phyloP scores from a whole-genome alignment of 2,113 vertebrate genomes.

The Taurulus bubalis region DNA sequence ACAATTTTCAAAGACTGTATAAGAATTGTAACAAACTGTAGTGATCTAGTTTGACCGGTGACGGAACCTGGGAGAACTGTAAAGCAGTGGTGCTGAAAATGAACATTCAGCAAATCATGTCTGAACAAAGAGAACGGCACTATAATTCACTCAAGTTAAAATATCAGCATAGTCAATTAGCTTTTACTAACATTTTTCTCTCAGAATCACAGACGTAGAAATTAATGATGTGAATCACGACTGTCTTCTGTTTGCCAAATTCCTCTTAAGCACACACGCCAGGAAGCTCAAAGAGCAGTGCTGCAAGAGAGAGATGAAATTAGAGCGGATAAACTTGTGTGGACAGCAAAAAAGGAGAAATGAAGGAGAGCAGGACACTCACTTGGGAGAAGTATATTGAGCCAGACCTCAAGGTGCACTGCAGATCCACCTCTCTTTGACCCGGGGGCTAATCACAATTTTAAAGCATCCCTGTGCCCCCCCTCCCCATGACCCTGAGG shows the following conservation, averaged over 20 bases:
- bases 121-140: neutral
- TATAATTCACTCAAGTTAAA: slow-evolving; percentile 1
- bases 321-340: slow-evolving; percentile 13
- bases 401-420: slow-evolving; percentile 62
- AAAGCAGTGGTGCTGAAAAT: neutral
- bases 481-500: slow-evolving; percentile 58
- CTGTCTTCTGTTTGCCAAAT: neutral
- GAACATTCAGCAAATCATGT: neutral
- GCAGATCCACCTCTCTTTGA: slow-evolving; percentile 71
- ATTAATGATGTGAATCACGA: neutral
- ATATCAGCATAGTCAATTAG: neutral
- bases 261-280: neutral
- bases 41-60: neutral
- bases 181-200: neutral
- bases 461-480: slow-evolving; percentile 71
- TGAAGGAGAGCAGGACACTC: slow-evolving; percentile 63
- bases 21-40: neutral
- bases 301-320: slow-evolving; percentile 35
- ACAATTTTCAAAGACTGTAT: neutral
- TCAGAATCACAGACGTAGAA: neutral
- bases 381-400: slow-evolving; percentile 73
- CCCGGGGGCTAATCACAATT: slow-evolving; percentile 79
- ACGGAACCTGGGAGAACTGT: neutral
- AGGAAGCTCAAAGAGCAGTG: neutral
- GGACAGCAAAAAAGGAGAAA: slow-evolving; percentile 54